Conservation (phyloP, 2,888 invertebrate genomes). For the Sesia apiformis region DNA sequence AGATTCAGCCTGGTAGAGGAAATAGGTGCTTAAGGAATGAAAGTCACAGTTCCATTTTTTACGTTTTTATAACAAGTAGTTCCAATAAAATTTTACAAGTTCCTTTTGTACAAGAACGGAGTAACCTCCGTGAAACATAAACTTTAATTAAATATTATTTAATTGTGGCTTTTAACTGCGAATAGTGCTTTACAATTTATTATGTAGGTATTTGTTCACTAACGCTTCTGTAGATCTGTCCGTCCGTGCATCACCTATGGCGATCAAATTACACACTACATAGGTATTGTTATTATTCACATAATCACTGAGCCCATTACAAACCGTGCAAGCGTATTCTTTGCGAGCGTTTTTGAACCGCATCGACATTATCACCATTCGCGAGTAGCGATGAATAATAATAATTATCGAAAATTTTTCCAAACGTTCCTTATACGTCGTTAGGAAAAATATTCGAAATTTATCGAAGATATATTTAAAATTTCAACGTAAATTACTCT, state of each 20-base stretch:
- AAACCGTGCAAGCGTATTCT: neutral
- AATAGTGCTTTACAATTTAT: constrained; percentile 27
- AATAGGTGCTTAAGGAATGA: no score
- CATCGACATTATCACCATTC: no score
- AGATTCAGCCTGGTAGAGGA: no score
- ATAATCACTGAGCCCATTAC: no score
- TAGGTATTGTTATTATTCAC: neutral
- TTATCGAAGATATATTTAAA: no score
- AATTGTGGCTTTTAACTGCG: constrained; percentile 33
- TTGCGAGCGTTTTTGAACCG: no score
- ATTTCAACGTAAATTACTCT: no score
- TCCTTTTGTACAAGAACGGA: constrained; percentile 67
- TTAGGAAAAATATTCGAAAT: no score
- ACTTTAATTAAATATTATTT: constrained; percentile 24
- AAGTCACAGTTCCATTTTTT: constrained; percentile 21
- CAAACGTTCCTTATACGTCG: no score
- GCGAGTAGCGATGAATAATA: no score
- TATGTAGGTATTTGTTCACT: neutral
- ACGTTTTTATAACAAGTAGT: constrained; percentile 71
- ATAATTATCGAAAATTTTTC: no score
- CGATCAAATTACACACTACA: neutral
- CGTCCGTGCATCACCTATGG: constrained; percentile 41
- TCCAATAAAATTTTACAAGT: constrained; percentile 71
- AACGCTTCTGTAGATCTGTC: constrained; percentile 29
- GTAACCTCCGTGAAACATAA: constrained; percentile 51